phyloP scores from a whole-genome alignment of 23 tunicate genomes.

The Halocynthia roretzi region DNA sequence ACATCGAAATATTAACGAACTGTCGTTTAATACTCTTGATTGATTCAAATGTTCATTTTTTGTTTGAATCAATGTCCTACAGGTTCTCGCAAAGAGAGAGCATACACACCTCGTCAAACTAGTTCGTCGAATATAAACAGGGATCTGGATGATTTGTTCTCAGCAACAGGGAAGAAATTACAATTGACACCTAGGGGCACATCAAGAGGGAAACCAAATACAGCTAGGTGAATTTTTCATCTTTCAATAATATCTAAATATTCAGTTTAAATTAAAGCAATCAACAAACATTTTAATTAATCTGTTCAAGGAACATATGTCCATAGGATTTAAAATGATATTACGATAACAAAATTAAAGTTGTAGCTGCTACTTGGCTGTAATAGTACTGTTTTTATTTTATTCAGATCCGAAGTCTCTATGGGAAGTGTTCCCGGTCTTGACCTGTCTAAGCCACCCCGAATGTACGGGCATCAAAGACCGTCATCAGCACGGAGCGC shows the following conservation, averaged over 20 bases:
- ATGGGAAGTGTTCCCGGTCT: slow-evolving; percentile 25
- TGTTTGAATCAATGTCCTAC: neutral
- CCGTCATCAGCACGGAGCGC: slow-evolving; percentile 4
- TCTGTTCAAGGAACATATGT: too few species aligned
- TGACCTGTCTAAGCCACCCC: slow-evolving; percentile 8
- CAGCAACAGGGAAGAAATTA: slow-evolving; percentile 68
- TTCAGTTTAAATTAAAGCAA: too few species aligned
- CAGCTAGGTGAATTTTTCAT: slow-evolving; percentile 45
- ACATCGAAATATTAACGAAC: too few species aligned
- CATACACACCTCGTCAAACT: neutral
- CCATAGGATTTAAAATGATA: too few species aligned
- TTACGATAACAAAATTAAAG: too few species aligned
- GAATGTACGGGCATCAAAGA: neutral
- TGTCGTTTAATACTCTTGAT: too few species aligned
- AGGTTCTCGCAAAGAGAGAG: neutral
- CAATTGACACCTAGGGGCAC: slow-evolving; percentile 54
- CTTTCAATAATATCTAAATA: too few species aligned
- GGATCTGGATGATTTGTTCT: slow-evolving; percentile 23
- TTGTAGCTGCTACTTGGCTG: too few species aligned
- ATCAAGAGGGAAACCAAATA: slow-evolving; percentile 35
- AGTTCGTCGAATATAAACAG: too few species aligned
- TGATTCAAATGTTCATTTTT: neutral
- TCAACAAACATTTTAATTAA: too few species aligned
- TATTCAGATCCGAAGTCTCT: slow-evolving; percentile 1
- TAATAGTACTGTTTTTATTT: neutral